These are phyloP conservation scores for Oncorhynchus kisutch DNA, from an alignment of 2,113 vertebrate species.

Conservation along the genomic window DNA sequence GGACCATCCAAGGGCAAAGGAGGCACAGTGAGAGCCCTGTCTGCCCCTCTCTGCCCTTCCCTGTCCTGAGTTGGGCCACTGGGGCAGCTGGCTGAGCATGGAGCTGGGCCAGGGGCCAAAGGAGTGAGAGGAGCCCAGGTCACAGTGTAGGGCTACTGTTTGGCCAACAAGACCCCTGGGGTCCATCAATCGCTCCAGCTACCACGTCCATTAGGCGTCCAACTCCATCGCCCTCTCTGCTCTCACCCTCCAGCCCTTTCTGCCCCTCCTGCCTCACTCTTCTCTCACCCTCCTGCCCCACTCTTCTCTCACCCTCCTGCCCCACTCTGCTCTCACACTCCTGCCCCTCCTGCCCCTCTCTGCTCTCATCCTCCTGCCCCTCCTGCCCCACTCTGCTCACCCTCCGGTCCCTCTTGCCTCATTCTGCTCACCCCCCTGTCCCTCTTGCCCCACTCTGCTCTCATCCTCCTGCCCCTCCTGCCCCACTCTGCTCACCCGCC, in stretches of 20 bases:
- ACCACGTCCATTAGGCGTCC: constrained; percentile 68
- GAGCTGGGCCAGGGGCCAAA: constrained; percentile 37
- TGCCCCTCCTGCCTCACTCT: too few species aligned
- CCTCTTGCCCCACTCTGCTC: too few species aligned
- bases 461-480: too few species aligned
- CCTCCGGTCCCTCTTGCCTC: too few species aligned
- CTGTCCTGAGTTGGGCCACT: constrained; percentile 1
- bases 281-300: too few species aligned
- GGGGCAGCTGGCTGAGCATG: constrained; percentile 5
- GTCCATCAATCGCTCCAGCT: constrained; percentile 70
- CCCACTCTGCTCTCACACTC: background rate
- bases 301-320: too few species aligned
- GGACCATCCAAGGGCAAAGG: constrained; percentile 55
- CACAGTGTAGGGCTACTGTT: constrained; percentile 61
- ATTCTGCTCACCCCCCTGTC: background rate
- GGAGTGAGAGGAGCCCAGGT: constrained; percentile 39
- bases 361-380: background rate
- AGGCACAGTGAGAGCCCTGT: constrained; percentile 47
- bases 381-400: too few species aligned
- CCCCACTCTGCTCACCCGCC: too few species aligned
- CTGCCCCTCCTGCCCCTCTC: background rate
- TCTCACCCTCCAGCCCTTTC: too few species aligned
- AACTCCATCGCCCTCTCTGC: constrained; percentile 35
- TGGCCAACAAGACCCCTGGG: constrained; percentile 69
- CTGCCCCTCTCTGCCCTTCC: constrained; percentile 51